These are phyloP conservation scores for Sebastes minor DNA, from an alignment of 2,797 vertebrate species.

Conservation along the genomic window DNA sequence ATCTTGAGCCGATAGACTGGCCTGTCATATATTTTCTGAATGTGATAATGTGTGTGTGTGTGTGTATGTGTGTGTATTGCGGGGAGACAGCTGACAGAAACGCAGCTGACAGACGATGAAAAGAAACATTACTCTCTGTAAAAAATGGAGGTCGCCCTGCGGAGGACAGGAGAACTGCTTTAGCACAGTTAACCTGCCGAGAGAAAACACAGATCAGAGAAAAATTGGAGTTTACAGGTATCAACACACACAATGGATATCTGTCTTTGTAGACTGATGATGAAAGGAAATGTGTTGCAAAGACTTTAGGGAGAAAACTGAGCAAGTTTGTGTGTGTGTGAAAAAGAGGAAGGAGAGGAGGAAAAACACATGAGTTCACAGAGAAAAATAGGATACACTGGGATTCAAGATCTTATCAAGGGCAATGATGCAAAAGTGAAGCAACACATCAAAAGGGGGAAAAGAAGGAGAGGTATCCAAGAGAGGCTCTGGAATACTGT, in stretches of 20 bases:
- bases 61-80: slow-evolving; percentile 5
- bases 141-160: slow-evolving; percentile 32
- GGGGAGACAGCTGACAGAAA: slow-evolving; percentile 38
- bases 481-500: slow-evolving; percentile 21
- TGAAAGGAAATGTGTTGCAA: slow-evolving; percentile 11
- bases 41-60: slow-evolving; percentile 7
- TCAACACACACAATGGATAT: slow-evolving; percentile 7
- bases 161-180: slow-evolving; percentile 34
- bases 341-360: background rate
- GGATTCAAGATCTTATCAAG: slow-evolving; percentile 49
- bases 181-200: slow-evolving; percentile 41
- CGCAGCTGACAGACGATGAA: slow-evolving; percentile 39
- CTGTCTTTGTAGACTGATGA: background rate
- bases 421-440: slow-evolving; percentile 61
- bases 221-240: background rate
- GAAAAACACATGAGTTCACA: background rate
- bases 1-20: slow-evolving; percentile 75
- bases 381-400: slow-evolving; percentile 18
- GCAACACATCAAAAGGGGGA: slow-evolving; percentile 45
- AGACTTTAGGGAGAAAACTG: background rate
- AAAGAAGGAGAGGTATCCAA: slow-evolving; percentile 7
- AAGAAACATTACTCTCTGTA: slow-evolving; percentile 41
- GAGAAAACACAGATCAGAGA: slow-evolving; percentile 7
- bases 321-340: background rate
- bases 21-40: slow-evolving; percentile 82